Conservation (phyloP, 2,113 vertebrate genomes). For the Carassius auratus region DNA sequence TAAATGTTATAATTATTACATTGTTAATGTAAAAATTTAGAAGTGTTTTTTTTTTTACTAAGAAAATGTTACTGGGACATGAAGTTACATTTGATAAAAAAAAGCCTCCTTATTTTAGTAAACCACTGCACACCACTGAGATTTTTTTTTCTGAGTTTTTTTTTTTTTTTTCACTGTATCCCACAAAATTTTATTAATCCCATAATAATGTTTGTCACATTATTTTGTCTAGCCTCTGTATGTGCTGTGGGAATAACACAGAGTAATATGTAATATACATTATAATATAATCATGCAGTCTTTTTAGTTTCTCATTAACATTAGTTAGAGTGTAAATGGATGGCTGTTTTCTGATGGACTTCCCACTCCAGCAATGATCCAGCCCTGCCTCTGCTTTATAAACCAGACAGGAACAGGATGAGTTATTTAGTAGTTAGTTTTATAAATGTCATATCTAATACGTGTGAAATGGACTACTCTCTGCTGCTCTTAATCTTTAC, state of each 20-base stretch:
- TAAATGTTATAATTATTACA: too few relatives aligned
- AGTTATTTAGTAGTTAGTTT: background rate
- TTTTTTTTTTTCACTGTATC: too few relatives aligned
- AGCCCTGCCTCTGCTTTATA: background rate
- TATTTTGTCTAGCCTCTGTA: too few relatives aligned
- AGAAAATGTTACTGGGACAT: too few relatives aligned
- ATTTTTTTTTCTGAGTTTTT: too few relatives aligned
- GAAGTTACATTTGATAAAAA: too few relatives aligned
- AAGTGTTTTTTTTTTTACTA: too few relatives aligned
- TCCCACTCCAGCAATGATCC: background rate
- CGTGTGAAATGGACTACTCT: background rate
- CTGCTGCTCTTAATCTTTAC: background rate
- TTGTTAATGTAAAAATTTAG: too few relatives aligned
- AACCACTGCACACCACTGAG: too few relatives aligned
- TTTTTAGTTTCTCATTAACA: background rate
- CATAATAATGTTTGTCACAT: too few relatives aligned
- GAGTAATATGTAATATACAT: background rate
- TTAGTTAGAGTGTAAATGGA: background rate
- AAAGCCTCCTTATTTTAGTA: too few relatives aligned
- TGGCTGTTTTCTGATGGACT: slow-evolving; percentile 2
- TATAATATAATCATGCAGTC: background rate
- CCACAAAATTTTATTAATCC: too few relatives aligned
- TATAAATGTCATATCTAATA: background rate
- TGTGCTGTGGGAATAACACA: background rate
- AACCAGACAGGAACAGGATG: background rate